phyloP scores from a whole-genome alignment of 2,113 vertebrate species.

The Alexandromys fortis region DNA sequence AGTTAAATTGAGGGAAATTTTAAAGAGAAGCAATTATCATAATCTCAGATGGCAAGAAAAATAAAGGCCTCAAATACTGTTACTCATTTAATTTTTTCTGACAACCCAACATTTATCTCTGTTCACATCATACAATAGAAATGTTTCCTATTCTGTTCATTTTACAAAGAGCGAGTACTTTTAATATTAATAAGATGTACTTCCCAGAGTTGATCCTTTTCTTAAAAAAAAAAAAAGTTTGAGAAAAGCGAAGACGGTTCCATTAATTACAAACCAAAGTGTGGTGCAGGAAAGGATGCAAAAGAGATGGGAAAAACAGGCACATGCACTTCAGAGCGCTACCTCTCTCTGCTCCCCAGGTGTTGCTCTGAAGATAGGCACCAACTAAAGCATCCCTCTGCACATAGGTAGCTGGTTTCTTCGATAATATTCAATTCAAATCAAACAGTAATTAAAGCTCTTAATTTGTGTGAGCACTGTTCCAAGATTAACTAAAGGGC shows the following conservation, averaged over 20 bases:
- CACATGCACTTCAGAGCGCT: not conserved
- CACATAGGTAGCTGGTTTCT: not conserved
- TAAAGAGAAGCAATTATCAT: conserved; percentile 84
- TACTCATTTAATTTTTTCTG: conserved; percentile 78
- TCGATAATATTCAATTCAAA: conserved; percentile 58
- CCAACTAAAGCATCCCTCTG: not conserved
- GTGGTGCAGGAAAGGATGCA: conserved; percentile 60
- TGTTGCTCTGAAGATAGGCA: not conserved
- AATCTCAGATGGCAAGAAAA: conserved; percentile 81
- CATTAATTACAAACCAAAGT: conserved; percentile 58
- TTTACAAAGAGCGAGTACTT: conserved; percentile 72
- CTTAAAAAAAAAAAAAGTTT: conserved; percentile 29
- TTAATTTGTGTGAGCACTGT: conserved; percentile 67
- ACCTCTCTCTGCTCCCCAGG: not conserved
- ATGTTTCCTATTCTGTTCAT: conserved; percentile 71
- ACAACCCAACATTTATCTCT: conserved; percentile 73
- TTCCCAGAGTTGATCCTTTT: conserved; percentile 51
- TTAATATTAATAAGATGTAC: conserved; percentile 70
- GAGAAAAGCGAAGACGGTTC: conserved; percentile 59
- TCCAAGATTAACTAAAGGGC: conserved; percentile 72
- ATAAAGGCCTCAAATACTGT: conserved; percentile 82
- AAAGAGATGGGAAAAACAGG: conserved; percentile 56
- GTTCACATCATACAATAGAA: conserved; percentile 72
- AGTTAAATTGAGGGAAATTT: conserved; percentile 64
- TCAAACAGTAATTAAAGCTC: conserved; percentile 72